Evolutionary conservation across 2,113 vertebrate genomes (phyloP).

Genomic region (Puffinus mauretanicus): DNA sequence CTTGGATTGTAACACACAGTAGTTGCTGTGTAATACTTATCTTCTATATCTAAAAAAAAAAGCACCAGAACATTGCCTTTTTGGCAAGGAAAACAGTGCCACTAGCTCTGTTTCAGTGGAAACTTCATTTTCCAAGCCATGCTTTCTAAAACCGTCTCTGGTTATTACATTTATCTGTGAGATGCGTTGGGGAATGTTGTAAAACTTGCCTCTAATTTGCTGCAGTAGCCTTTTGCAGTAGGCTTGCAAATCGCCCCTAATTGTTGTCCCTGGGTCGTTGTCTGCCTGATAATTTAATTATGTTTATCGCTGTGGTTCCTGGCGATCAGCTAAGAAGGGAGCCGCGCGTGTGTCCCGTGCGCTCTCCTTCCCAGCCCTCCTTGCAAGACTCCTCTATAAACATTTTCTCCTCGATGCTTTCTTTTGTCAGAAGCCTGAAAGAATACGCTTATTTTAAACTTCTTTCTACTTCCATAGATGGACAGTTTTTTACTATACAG

Average conservation of each 20-base stretch:
- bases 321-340: neutral
- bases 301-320: neutral
- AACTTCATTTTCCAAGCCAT: neutral
- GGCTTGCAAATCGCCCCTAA: neutral
- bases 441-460: neutral
- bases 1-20: neutral
- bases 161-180: neutral
- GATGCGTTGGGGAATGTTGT: neutral
- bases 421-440: slow-evolving; percentile 5
- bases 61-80: neutral
- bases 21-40: neutral
- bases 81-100: neutral
- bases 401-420: neutral
- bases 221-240: neutral
- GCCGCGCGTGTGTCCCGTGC: accelerated
- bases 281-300: neutral
- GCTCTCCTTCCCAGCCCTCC: neutral
- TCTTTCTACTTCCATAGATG: neutral
- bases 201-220: neutral
- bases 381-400: neutral
- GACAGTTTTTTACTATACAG: neutral
- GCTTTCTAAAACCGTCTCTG: neutral
- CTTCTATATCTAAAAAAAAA: neutral
- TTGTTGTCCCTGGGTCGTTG: neutral
- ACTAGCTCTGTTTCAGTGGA: neutral